phyloP scores from a whole-genome alignment of 92 coral and sea anemone species.

The Palythoa grandiflora region DNA sequence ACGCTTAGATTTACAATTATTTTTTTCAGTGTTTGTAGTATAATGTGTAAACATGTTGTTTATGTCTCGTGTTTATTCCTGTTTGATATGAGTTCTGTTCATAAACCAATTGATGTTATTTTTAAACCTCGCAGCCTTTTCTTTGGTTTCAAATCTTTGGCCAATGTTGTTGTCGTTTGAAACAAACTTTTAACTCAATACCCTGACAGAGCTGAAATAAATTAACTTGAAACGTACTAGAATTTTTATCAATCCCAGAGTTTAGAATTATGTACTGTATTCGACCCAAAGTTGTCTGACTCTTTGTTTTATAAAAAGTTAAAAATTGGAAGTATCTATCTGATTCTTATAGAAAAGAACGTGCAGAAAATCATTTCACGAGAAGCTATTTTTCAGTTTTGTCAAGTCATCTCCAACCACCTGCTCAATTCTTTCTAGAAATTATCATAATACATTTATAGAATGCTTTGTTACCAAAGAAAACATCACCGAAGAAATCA shows the following conservation, averaged over 20 bases:
- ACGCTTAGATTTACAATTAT: too few species aligned
- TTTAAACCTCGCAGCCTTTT: background rate
- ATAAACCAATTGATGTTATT: background rate
- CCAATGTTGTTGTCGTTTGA: too few species aligned
- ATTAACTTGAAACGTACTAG: too few species aligned
- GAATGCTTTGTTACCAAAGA: background rate
- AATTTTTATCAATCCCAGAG: too few species aligned
- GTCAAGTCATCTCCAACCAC: background rate
- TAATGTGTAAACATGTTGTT: background rate
- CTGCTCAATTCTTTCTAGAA: slow-evolving; percentile 2
- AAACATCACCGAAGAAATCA: background rate
- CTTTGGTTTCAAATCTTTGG: background rate
- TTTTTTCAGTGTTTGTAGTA: background rate
- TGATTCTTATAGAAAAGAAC: background rate
- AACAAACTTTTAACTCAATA: too few species aligned
- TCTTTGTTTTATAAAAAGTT: background rate
- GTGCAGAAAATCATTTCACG: background rate
- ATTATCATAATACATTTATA: background rate
- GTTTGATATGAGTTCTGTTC: background rate
- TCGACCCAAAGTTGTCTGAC: background rate
- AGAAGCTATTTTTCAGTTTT: background rate
- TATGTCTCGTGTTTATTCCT: background rate
- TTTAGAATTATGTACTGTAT: background rate
- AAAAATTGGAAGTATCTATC: background rate
- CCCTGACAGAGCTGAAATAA: too few species aligned